Base-by-base conservation (phyloP, 2,113 vertebrate species). In the Gymnogyps californianus region DNA sequence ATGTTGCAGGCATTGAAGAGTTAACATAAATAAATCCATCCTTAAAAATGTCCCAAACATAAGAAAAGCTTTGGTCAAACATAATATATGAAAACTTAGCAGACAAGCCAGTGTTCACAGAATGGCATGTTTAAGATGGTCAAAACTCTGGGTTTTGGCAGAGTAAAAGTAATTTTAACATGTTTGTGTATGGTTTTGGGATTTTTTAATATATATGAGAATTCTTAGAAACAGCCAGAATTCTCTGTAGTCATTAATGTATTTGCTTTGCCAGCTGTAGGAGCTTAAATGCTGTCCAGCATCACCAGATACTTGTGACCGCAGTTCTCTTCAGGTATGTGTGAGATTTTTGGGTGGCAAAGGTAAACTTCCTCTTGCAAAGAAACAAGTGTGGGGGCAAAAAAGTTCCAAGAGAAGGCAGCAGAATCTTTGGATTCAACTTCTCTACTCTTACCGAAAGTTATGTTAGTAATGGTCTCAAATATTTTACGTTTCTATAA, bases 71-170 rank as follows among this genome's bases (percentile, higher is more conserved):
- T 83, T 67, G 13, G 14, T 65, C 44, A 77, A 31, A 57, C 0
- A 1, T 74, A 58, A n/a, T 36, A 5, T 3, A 34, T 32, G 29
- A 93, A 80, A 93, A 80, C 22, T 15, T 44, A 34, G 24, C 14
- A 69, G 65, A 34, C 0, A 3, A 80, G 36, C 9, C 34, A 57
- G 12, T 0, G 0, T 34, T 90, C 14, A 47, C 54, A 61, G 25
- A 61, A 46, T 16, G 31, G 21, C 28, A 9, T 34, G 5, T 51
- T 84, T 71, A 54, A 91, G n/a, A 16, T 47, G 18, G 24, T 78
- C 24, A 44, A 8, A 74, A 26, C 19, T 59, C 74, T 49, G 46
- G 10, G n/a, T 29, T 95, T 87, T 64, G 49, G 32, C 38, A 88
- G 61, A 76, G 72, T 26, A 57, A 24, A 80, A 77, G 34, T 54